Evolutionary conservation across 2,113 vertebrate species (phyloP).

Genomic region (Crypturellus undulatus): DNA sequence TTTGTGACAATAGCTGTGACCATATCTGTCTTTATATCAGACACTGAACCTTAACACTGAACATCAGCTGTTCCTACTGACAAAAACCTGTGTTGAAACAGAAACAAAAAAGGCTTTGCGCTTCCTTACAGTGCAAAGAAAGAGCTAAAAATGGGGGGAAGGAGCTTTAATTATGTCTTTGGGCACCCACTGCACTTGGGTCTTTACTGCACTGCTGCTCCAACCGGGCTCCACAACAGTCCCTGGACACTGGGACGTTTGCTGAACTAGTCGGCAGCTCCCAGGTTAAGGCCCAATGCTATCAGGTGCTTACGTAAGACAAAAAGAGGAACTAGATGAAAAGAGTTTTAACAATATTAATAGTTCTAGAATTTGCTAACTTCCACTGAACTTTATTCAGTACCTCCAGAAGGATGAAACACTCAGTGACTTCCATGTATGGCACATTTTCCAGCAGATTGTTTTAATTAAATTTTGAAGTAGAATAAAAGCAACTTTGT

Average conservation of each 20-base stretch:
- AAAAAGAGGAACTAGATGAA: neutral
- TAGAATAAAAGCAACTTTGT: neutral
- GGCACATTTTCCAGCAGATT: neutral
- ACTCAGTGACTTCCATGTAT: neutral
- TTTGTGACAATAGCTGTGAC: neutral
- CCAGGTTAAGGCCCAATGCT: neutral
- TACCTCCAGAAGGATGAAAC: neutral
- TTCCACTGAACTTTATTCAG: neutral
- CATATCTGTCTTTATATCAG: neutral
- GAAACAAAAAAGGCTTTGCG: neutral
- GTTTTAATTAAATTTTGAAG: neutral
- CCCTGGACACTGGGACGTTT: neutral
- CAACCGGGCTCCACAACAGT: neutral
- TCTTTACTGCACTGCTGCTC: neutral
- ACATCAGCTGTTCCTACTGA: neutral
- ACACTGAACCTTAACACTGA: neutral
- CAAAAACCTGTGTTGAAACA: neutral
- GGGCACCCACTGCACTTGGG: neutral
- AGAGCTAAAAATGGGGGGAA: neutral
- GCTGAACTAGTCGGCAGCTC: neutral
- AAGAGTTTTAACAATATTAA: neutral
- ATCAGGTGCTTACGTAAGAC: neutral
- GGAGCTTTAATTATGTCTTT: neutral
- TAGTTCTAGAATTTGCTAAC: fast-evolving
- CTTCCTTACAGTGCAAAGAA: neutral